A percentile compares a stretch with the other conserved stretches of the same genome.
phyloP scores from a whole-genome alignment of 2,888 invertebrate species.

The Mycalesis mineus region DNA sequence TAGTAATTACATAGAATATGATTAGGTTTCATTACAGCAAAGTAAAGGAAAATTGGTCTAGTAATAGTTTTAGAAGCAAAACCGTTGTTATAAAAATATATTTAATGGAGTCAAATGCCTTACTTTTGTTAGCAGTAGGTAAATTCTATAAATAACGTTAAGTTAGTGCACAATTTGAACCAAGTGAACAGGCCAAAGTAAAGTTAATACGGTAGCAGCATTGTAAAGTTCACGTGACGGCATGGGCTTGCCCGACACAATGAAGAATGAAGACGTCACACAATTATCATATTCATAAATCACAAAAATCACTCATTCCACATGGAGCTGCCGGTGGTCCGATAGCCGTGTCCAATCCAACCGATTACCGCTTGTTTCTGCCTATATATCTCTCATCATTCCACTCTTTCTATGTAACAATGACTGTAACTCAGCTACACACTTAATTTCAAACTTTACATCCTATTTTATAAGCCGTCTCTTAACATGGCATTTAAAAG shows the following conservation, averaged over 20 bases:
- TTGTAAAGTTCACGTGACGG: slow-evolving; percentile 8
- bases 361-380: slow-evolving; percentile 60
- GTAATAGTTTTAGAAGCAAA: too few species aligned
- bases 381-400: slow-evolving; percentile 35
- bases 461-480: slow-evolving; percentile 33
- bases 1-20: too few species aligned
- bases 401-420: slow-evolving; percentile 12
- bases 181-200: background rate
- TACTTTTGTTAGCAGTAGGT: too few species aligned
- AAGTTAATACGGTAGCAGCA: background rate
- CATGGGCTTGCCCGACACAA: slow-evolving; percentile 1
- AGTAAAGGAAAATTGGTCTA: too few species aligned
- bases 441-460: slow-evolving; percentile 17
- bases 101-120: too few species aligned
- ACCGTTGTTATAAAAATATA: too few species aligned
- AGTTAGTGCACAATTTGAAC: background rate
- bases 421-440: background rate
- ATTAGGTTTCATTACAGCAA: too few species aligned
- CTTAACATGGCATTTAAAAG: background rate
- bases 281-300: slow-evolving; percentile 27
- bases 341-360: slow-evolving; percentile 51
- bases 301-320: slow-evolving; percentile 19
- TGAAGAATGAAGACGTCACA: slow-evolving; percentile 6
- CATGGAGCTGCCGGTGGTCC: slow-evolving; percentile 27
- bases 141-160: background rate